Evolutionary conservation across 2,797 vertebrate genomes (phyloP).

Genomic region (Urocyon cinereoargenteus): DNA sequence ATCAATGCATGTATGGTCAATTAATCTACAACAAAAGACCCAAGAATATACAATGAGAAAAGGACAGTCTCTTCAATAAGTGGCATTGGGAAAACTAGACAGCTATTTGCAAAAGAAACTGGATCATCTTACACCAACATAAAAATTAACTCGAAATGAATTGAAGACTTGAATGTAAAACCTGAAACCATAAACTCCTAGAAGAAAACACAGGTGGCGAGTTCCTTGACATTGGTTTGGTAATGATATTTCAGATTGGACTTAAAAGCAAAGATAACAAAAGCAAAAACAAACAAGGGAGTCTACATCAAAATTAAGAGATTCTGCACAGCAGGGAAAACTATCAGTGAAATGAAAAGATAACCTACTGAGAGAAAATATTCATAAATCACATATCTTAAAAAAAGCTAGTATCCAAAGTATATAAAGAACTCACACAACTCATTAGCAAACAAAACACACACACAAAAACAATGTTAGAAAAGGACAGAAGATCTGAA

Average conservation of each 20-base stretch:
- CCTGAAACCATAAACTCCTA: not conserved
- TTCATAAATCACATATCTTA: not conserved
- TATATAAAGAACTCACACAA: not conserved
- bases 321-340: not conserved
- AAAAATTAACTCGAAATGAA: not conserved
- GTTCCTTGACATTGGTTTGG: not conserved
- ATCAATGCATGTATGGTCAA: not conserved
- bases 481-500: not conserved
- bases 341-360: not conserved
- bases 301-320: not conserved
- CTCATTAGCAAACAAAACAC: not conserved
- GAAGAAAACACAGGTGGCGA: not conserved
- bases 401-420: not conserved
- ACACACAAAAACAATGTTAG: not conserved
- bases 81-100: not conserved
- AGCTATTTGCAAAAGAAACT: not conserved
- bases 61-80: not conserved
- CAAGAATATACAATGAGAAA: not conserved
- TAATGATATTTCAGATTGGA: not conserved
- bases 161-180: not conserved
- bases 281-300: not conserved
- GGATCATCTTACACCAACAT: not conserved
- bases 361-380: not conserved
- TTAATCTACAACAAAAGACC: not conserved
- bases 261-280: not conserved